Percentiles rank a stretch among this genome's conserved stretches.
Conservation (phyloP, 2,113 vertebrate species). For the Syngnathus floridae region DNA sequence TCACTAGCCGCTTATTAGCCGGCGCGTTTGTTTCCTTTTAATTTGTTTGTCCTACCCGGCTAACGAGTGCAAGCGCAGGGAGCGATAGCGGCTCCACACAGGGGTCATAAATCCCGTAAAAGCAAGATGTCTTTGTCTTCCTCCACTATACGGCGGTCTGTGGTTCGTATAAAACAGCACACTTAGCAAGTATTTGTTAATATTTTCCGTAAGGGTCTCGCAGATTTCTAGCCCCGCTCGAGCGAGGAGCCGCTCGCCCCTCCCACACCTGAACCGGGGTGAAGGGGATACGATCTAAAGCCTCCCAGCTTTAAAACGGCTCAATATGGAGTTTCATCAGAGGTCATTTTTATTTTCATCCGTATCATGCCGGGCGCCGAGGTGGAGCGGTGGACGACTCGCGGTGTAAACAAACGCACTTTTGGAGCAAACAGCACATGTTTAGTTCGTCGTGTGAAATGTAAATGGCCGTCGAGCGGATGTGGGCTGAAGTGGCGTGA, state of each 20-base stretch:
- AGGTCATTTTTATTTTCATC: slow-evolving; percentile 70
- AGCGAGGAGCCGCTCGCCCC: slow-evolving; percentile 17
- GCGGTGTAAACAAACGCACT: slow-evolving; percentile 33
- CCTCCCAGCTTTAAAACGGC: slow-evolving; percentile 62
- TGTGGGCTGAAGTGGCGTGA: slow-evolving; percentile 26
- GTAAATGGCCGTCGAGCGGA: slow-evolving; percentile 25
- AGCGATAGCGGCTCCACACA: slow-evolving; percentile 34
- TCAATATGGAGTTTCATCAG: slow-evolving; percentile 65
- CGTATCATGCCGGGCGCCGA: slow-evolving; percentile 59
- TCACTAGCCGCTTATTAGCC: slow-evolving; percentile 65
- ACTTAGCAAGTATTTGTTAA: too few species aligned
- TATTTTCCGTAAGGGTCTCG: background rate
- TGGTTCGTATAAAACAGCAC: background rate
- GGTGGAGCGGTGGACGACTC: slow-evolving; percentile 39
- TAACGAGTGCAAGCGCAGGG: slow-evolving; percentile 58
- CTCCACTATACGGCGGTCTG: background rate
- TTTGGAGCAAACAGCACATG: slow-evolving; percentile 29
- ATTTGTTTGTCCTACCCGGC: slow-evolving; percentile 65
- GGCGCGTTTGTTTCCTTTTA: slow-evolving; percentile 61
- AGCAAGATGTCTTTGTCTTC: slow-evolving; percentile 12
- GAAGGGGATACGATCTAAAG: slow-evolving; percentile 63
- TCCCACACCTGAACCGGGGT: slow-evolving; percentile 24
- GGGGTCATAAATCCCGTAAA: slow-evolving; percentile 67
- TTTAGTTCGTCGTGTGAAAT: slow-evolving; percentile 30
- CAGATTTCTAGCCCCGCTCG: background rate